Percentiles rank a stretch among this genome's conserved stretches.
Conservation (phyloP, 2,797 vertebrate genomes). For the Paedocypris micromegethes region DNA sequence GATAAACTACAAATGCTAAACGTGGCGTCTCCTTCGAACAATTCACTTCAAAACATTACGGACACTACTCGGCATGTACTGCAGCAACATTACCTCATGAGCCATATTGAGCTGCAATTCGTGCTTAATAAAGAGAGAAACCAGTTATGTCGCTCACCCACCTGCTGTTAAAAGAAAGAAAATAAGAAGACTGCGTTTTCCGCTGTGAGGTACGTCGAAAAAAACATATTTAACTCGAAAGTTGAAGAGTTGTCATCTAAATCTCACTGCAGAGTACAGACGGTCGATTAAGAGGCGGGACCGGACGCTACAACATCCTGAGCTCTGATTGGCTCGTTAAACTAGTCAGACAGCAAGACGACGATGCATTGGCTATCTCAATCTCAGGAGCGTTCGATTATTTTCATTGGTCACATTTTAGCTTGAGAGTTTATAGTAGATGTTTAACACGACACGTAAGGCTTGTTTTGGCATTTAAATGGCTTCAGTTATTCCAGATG, state of each 20-base stretch:
- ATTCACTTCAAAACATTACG: no score
- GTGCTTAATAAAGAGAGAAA: neutral
- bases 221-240: constrained; percentile 54
- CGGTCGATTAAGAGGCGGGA: neutral
- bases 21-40: no score
- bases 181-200: constrained; percentile 39
- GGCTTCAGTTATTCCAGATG: neutral
- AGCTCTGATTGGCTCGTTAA: constrained; percentile 57
- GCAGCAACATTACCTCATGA: constrained; percentile 32
- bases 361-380: constrained; percentile 54
- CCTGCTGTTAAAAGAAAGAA: constrained; percentile 70
- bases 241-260: constrained; percentile 13
- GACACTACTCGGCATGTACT: neutral
- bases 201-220: constrained; percentile 44
- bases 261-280: constrained; percentile 10
- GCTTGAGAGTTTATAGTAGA: neutral
- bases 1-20: no score
- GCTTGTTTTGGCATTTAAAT: neutral
- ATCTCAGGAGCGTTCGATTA: neutral
- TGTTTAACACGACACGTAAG: neutral
- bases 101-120: neutral
- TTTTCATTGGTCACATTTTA: neutral
- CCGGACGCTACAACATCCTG: constrained; percentile 16
- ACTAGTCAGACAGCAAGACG: constrained; percentile 9
- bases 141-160: constrained; percentile 47